Base-by-base conservation (phyloP, 2,888 invertebrate genomes). In the Synergus japonicus region DNA sequence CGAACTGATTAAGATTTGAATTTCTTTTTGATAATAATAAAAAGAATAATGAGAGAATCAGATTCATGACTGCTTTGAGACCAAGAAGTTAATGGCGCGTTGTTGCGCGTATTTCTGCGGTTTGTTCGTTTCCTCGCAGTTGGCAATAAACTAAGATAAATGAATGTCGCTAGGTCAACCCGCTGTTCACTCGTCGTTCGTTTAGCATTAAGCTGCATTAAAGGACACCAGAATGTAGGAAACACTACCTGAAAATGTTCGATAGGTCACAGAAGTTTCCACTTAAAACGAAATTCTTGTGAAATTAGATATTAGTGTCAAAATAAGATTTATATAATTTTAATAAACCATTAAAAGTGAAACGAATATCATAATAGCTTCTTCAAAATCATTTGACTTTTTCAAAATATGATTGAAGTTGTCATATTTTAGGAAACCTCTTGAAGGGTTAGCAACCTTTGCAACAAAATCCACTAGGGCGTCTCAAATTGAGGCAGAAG, bases 141-240 rank as follows among this genome's bases (percentile, higher is more conserved):
- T 88, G 89, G 89, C 89, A 90, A 90, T 90, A 90, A 90, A 90
- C 90, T 90, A 89, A 90, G 90, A 90, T 90, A 90, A 90, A 90
- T 90, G 90, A 89, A 89, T 90, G 89, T 88, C 85, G 87, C 86
- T 87, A 87, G 87, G 87, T 87, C 84, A 86, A 86, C 84, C 87
- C 85, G 87, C 90, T 89, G 89, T 90, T 90, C 89, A 89, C 90
- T 89, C 89, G 89, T 89, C 87, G 87, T 87, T 87, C 89, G 88
- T 87, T 90, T 89, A 89, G 88, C 89, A 90, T 89, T 89, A 89
- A 89, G 88, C 89, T 87, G 85, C 84, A 85, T 85, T 63, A 29
- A 60, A 63, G 29, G 22, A 63, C 22, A 29, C 2, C 1, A 7
- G 63, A 63, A 63, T 63, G 29, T 4, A 29, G 63, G 12, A 63